Evolutionary conservation across 1,140 invertebrate species (phyloP), one percentile per base, ranked within the genome.

Genomic region (Dreissena polymorpha): DNA sequence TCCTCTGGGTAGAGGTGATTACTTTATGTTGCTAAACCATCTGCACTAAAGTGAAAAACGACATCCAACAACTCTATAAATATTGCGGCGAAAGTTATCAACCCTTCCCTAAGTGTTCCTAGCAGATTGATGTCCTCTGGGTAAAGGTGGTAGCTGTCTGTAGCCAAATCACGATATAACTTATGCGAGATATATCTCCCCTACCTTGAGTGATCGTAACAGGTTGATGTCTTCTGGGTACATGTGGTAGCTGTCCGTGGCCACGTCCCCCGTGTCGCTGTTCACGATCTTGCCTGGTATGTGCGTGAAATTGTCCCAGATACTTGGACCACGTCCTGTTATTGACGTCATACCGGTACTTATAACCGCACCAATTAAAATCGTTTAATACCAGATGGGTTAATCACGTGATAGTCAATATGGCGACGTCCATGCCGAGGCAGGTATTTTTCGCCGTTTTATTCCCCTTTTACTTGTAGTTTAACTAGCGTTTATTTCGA

Each of bases 91-190:
- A 39, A 8, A 39, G 39, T 39, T 39, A 39, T 39, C 39, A 39
- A 8, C 39, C 8, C 2, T 39, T 95, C 93, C 63, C 92, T 92
- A 10, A 93, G 27, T 65, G 90, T 84, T 83, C 91, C 92, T 1
- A 96, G 86, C 21, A 95, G 91, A 55, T 94, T 91, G 0, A 96
- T 94, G 91, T 96, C 96, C 83, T 95, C 94, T 64, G 93, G 90
- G 89, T 95, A 95, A 64, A 94, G 92, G 89, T 96, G 92, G 90
- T 96, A 96, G 10, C 95, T 96, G 90, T 96, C 94, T 80, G 94
- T 94, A 0, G 95, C 95, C 18, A 96, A 87, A 88, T 96, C 95
- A 0, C 95, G 39, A 8, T 39, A 39, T 39, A 5, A 5, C 39
- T 39, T 2, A 2, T 5, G 39, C 39, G 39, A 39, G 39, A 39